Conservation (phyloP, 2,113 vertebrate species). For the mouse (Mus musculus) region DNA sequence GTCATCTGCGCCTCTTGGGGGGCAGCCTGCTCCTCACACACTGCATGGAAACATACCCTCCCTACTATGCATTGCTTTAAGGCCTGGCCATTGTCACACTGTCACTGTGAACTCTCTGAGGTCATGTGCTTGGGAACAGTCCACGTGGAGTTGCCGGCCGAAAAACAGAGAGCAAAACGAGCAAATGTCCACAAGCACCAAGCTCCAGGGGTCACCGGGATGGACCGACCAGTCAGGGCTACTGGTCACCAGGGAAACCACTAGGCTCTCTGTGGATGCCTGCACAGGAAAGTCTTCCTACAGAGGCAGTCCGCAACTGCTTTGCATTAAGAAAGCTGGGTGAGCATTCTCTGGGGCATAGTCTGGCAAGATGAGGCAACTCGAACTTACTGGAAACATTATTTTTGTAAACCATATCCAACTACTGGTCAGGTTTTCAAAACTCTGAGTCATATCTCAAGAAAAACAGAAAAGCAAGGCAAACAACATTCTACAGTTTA, state of each 20-base stretch:
- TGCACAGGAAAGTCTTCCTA: neutral
- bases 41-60: too few species aligned
- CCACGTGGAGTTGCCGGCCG: accelerated
- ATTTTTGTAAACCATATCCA: constrained; percentile 29
- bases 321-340: constrained; percentile 3
- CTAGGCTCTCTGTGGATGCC: neutral
- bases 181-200: neutral
- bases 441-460: neutral
- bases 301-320: constrained; percentile 21
- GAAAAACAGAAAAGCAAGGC: constrained; percentile 41
- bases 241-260: neutral
- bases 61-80: accelerated
- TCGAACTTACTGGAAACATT: constrained; percentile 60
- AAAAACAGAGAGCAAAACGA: constrained; percentile 46
- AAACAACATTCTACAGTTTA: neutral
- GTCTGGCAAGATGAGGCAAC: constrained; percentile 44
- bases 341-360: neutral
- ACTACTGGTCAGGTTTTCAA: constrained; percentile 29
- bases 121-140: neutral
- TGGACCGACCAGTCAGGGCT: neutral
- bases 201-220: neutral
- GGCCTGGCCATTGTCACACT: neutral
- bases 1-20: accelerated
- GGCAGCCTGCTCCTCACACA: too few species aligned
- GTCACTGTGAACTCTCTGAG: neutral